Evolutionary conservation across 2,797 vertebrate genomes (phyloP), one percentile per base, ranked within the genome.

Genomic region (Melanotaenia parkinsoni): DNA sequence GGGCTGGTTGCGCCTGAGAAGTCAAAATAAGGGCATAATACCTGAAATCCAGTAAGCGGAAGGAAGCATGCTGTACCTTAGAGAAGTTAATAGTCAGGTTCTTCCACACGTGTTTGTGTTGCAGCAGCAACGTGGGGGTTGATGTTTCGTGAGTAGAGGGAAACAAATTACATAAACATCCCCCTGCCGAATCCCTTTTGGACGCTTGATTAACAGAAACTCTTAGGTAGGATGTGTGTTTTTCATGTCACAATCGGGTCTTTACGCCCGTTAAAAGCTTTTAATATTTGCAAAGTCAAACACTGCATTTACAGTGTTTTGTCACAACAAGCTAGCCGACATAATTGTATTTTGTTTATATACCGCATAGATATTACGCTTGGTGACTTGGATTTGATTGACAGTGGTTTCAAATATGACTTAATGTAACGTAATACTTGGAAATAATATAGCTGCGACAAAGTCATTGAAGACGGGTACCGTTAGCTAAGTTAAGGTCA

Each of bases 61-160:
- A 76, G 40, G 16, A 62, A 20, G 16, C 58, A 7, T 3, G 0
- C n/a, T 70, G 61, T 53, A 0, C 26, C 1, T 7, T 4, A 5
- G 4, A 18, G 37, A 14, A 28, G n/a, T 0, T 5, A 50, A 13
- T 11, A 4, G 60, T 10, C 72, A 64, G 20, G 22, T 13, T 62
- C 0, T 13, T 0, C 3, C 4, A 54, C 88, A 89, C 85, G 89
- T 90, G 86, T 28, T 33, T 28, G 1, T 1, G 0, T 57, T 13
- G 47, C 13, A 5, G 47, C 4, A 0, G 5, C 0, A 71, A 67
- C 60, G 26, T 51, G 57, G 67, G 22, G 20, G 2, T 11, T 4
- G 5, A 16, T 16, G 56, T 35, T 33, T 40, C 32, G 9, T 24
- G 16, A 76, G 65, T 3, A 72, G 7, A 56, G 43, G 59, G 50